A percentile compares a stretch with the other conserved stretches of the same genome.
phyloP scores from a whole-genome alignment of 2,797 vertebrate species.

The Arrhamphus sclerolepis region DNA sequence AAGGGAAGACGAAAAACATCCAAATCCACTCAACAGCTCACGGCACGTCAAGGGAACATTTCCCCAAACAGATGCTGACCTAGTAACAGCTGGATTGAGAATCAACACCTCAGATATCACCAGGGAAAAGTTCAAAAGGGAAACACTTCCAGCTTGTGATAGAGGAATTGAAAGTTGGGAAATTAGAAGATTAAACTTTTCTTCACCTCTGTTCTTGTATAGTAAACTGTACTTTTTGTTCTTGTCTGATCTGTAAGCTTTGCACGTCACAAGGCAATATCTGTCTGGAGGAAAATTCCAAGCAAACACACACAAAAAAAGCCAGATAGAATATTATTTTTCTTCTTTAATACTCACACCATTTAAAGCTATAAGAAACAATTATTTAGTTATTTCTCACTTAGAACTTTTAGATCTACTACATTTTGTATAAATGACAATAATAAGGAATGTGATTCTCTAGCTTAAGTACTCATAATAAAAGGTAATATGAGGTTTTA shows the following conservation, averaged over 20 bases:
- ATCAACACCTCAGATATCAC: slow-evolving; percentile 52
- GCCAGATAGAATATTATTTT: background rate
- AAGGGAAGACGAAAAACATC: slow-evolving; percentile 58
- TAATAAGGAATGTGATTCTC: background rate
- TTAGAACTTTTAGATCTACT: no score
- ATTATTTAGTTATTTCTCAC: no score
- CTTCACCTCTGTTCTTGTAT: slow-evolving; percentile 15
- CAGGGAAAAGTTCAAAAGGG: slow-evolving; percentile 40
- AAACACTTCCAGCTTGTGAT: slow-evolving; percentile 27
- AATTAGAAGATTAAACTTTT: slow-evolving; percentile 29
- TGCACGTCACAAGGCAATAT: slow-evolving; percentile 17
- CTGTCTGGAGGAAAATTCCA: slow-evolving; percentile 2
- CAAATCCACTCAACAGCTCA: slow-evolving; percentile 64
- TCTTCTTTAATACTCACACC: background rate
- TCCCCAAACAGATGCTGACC: slow-evolving; percentile 60
- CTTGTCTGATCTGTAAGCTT: slow-evolving; percentile 9
- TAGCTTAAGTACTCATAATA: background rate
- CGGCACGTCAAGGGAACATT: slow-evolving; percentile 35
- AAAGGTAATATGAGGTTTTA: background rate
- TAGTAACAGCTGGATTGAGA: slow-evolving; percentile 55
- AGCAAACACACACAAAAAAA: background rate
- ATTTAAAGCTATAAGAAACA: slow-evolving; percentile 8
- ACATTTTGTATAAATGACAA: background rate
- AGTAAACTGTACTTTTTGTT: slow-evolving; percentile 26
- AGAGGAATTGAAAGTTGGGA: slow-evolving; percentile 11